Base-by-base conservation (phyloP, 2,888 invertebrate genomes). In the Axea sp. region DNA sequence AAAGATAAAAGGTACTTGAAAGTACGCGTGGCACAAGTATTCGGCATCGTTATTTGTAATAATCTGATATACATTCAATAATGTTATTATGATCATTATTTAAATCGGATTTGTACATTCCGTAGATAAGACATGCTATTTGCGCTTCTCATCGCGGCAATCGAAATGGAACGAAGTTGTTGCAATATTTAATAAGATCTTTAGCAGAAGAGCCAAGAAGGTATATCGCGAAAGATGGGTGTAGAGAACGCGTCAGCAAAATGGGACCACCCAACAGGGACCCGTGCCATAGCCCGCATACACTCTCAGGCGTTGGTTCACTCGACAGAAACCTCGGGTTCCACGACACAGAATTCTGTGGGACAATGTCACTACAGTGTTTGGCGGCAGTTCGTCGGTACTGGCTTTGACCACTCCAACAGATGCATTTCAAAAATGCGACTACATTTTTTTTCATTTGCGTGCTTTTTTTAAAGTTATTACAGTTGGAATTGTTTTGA, bases 201-300 rank as follows among this genome's bases (percentile, higher is more conserved):
- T 84, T 83, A 83, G 83, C 79, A 78, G 81, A 76, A 77, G 78
- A 80, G 81, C 80, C 78, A 78, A 67, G 75, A 80, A 79, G 79
- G 82, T 80, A 80, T 80, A 83, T 82, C 79, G 82, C 81, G 82
- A 81, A 79, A 83, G 83, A 83, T 81, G 82, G 81, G 83, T 83
- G 84, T 83, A 83, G 84, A 79, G 83, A 84, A 83, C 84, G 83
- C 84, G 83, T 84, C 84, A 84, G 84, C 84, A 83, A 80, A 84
- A 84, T 84, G 84, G 84, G 84, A 84, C 84, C 84, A 84, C 84
- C 84, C 84, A 84, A 83, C 83, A 39, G 80, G 84, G 81, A 76
- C 83, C 83, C 80, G 82, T 81, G 82, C 83, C 83, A 78, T 71
- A 71, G 82, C 77, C 80, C 83, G 80, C 80, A 79, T 79, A 80